Evolutionary conservation across 1,140 invertebrate genomes (phyloP).

Genomic region (Chymomyza costata): DNA sequence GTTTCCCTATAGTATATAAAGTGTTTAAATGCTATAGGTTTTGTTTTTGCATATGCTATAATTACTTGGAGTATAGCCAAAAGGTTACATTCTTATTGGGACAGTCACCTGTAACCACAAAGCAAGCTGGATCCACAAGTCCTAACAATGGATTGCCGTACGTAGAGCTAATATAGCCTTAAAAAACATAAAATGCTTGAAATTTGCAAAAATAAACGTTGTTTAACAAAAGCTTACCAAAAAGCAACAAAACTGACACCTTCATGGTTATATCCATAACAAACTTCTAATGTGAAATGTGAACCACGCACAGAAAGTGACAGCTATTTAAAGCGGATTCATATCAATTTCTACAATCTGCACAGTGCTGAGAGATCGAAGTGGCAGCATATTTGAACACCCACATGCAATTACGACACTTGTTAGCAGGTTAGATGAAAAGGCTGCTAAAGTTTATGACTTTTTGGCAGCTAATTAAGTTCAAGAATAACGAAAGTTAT

Average conservation of each 20-base stretch:
- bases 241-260: conserved; percentile 21
- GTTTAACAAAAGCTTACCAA: conserved; percentile 27
- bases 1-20: no score
- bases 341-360: conserved; percentile 42
- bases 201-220: neutral
- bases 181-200: no score
- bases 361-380: conserved; percentile 24
- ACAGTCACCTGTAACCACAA: conserved; percentile 73
- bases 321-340: conserved; percentile 44
- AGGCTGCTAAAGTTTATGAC: conserved; percentile 26
- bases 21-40: no score
- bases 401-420: conserved; percentile 33
- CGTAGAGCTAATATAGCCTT: conserved; percentile 11
- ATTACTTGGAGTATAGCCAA: conserved; percentile 79
- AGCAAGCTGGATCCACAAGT: conserved; percentile 49
- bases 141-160: conserved; percentile 43
- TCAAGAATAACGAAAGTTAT: conserved; percentile 44
- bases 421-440: no score
- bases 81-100: conserved; percentile 79
- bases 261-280: conserved; percentile 25
- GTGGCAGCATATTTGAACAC: conserved; percentile 42
- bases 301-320: conserved; percentile 24
- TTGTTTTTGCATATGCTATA: no score
- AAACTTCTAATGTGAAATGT: conserved; percentile 44
- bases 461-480: conserved; percentile 25